Conservation (phyloP, 2,797 vertebrate genomes). For the Cyclopterus lumpus region DNA sequence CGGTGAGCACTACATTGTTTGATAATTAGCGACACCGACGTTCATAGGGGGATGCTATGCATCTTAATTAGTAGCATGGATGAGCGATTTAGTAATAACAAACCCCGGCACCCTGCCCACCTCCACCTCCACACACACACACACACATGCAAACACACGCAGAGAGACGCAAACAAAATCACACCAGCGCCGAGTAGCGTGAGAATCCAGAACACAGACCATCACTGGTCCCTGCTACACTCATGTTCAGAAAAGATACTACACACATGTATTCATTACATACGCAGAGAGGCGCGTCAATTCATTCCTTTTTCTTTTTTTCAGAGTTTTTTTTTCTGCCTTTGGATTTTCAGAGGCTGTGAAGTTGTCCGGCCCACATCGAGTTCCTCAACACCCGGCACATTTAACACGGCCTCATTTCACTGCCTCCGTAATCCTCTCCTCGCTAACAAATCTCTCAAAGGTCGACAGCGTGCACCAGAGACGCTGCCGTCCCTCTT, state of each 20-base stretch:
- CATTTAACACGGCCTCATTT: conserved; percentile 77
- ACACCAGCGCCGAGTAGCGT: not conserved
- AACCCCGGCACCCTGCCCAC: conserved; percentile 73
- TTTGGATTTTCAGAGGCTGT: conserved; percentile 64
- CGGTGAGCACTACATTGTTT: conserved; percentile 82
- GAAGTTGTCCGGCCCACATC: conserved; percentile 61
- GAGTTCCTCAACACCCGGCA: conserved; percentile 63
- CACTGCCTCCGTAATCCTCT: conserved; percentile 73
- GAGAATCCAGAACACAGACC: conserved; percentile 29
- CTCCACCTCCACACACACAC: conserved; percentile 63
- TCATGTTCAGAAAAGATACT: conserved; percentile 34
- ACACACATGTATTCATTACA: conserved; percentile 12
- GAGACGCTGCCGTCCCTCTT: conserved; percentile 61
- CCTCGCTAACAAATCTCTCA: conserved; percentile 77
- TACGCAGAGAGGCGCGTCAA: conserved; percentile 22
- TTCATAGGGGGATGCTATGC: conserved; percentile 79
- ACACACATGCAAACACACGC: conserved; percentile 5
- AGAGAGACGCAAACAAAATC: conserved; percentile 26
- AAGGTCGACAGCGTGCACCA: conserved; percentile 65
- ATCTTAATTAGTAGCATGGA: conserved; percentile 82
- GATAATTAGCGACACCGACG: conserved; percentile 82
- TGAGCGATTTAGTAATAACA: conserved; percentile 82
- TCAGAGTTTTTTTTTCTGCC: conserved; percentile 39
- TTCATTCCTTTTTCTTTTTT: conserved; percentile 49
- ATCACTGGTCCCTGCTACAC: conserved; percentile 27